phyloP scores from a whole-genome alignment of 53 echinoderm and acorn worm species.

The Holothuria leucospilota region DNA sequence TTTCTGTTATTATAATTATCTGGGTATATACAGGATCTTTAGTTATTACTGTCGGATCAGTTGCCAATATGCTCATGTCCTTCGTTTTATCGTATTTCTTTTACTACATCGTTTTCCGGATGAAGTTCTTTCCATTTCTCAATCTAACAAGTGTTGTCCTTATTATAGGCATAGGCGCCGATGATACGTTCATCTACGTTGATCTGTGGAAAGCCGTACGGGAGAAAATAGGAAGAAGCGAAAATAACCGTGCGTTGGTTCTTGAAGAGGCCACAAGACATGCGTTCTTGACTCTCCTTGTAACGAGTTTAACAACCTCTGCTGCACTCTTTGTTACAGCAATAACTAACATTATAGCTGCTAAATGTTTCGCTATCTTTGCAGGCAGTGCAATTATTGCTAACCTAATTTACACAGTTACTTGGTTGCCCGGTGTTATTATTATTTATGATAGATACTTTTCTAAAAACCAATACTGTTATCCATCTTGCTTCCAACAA shows the following conservation, averaged over 20 bases:
- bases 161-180: slow-evolving; percentile 79
- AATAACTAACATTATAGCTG: slow-evolving; percentile 62
- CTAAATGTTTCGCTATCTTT: slow-evolving; percentile 75
- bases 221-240: neutral
- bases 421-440: slow-evolving; percentile 71
- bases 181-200: slow-evolving; percentile 82
- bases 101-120: slow-evolving; percentile 60
- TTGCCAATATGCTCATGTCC: slow-evolving; percentile 56
- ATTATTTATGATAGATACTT: slow-evolving; percentile 70
- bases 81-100: slow-evolving; percentile 66
- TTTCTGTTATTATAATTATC: slow-evolving; percentile 64
- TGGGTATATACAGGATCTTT: slow-evolving; percentile 75
- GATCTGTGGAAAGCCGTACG: slow-evolving; percentile 74
- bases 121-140: slow-evolving; percentile 73
- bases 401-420: slow-evolving; percentile 75
- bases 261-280: slow-evolving; percentile 64
- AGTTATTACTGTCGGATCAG: slow-evolving; percentile 60
- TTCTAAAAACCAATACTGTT: neutral
- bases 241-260: neutral
- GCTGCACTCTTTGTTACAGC: slow-evolving; percentile 66
- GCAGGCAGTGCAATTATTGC: slow-evolving; percentile 68
- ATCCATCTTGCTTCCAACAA: neutral
- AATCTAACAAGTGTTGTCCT: slow-evolving; percentile 60
- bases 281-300: slow-evolving; percentile 73
- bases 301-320: slow-evolving; percentile 79